Percentiles rank a stretch among this genome's conserved stretches.
phyloP scores from a whole-genome alignment of 2,113 vertebrate species.

The Pristiophorus japonicus region DNA sequence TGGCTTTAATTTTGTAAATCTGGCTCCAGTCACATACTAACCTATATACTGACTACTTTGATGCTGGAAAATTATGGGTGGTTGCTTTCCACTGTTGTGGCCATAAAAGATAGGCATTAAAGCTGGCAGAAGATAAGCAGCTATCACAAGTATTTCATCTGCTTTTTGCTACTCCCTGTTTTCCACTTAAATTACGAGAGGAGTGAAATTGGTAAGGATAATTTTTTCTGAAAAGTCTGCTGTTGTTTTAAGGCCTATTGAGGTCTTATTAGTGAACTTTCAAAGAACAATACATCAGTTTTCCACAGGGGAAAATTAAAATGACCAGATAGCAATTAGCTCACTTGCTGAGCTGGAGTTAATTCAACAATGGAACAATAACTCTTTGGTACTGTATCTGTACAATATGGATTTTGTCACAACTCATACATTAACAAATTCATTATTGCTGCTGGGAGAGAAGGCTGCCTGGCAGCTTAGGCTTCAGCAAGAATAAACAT shows the following conservation, averaged over 20 bases:
- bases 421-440: neutral
- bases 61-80: neutral
- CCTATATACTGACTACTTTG: neutral
- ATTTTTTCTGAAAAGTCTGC: neutral
- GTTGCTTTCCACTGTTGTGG: neutral
- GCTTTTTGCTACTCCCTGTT: neutral
- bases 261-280: neutral
- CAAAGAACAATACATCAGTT: constrained; percentile 9
- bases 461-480: neutral
- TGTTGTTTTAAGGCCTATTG: neutral
- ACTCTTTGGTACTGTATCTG: neutral
- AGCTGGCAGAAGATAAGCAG: neutral
- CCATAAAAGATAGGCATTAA: neutral
- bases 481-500: neutral
- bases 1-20: constrained; percentile 16
- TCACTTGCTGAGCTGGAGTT: neutral
- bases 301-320: neutral
- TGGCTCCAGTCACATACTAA: neutral
- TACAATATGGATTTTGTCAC: neutral
- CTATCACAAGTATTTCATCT: neutral
- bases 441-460: neutral
- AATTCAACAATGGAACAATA: neutral
- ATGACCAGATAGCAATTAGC: neutral
- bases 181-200: neutral
- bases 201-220: neutral